Evolutionary conservation across 2,113 vertebrate genomes (phyloP).

Genomic region (zebrafish (Danio rerio)): GRCz12tu NC_133199.1:27098501-27099000

Average conservation of each 20-base stretch:
- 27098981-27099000: neutral
- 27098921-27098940: neutral
- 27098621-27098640: constrained; percentile 58
- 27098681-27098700: constrained; percentile 28
- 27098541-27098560: constrained; percentile 48
- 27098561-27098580: constrained; percentile 52
- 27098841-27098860: neutral
- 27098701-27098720: constrained; percentile 1
- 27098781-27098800: constrained; percentile 29
- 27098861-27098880: constrained; percentile 9
- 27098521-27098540: constrained; percentile 52
- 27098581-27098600: constrained; percentile 41
- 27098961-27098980: neutral
- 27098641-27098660: constrained; percentile 48
- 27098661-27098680: constrained; percentile 8
- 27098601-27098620: constrained; percentile 42
- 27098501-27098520: constrained; percentile 40
- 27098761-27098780: constrained; percentile 24
- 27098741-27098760: constrained; percentile 47
- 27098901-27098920: neutral
- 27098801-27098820: neutral
- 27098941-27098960: neutral
- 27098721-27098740: constrained; percentile 37
- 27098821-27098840: constrained; percentile 13
- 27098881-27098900: neutral